phyloP scores from a whole-genome alignment of 2,888 invertebrate species.

The Mellilla xanthometata region DNA sequence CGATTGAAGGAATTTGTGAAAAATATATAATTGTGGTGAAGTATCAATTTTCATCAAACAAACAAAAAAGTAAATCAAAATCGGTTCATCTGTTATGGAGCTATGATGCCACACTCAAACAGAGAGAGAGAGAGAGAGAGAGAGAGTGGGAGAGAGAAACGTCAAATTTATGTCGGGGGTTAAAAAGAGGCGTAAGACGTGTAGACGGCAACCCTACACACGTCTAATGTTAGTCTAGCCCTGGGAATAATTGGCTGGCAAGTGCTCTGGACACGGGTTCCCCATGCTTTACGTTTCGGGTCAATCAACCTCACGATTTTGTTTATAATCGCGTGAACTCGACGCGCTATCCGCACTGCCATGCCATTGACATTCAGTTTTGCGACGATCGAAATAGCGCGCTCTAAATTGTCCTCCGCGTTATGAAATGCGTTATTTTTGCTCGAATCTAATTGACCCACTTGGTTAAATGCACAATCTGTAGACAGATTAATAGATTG shows the following conservation, averaged over 20 bases:
- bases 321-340: slow-evolving; percentile 50
- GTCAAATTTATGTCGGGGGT: too few species aligned
- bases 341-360: slow-evolving; percentile 33
- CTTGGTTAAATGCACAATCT: slow-evolving; percentile 1
- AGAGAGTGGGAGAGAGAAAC: too few species aligned
- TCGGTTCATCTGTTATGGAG: too few species aligned
- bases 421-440: slow-evolving; percentile 38
- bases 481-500: background rate
- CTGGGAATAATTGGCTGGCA: slow-evolving; percentile 44
- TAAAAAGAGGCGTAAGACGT: background rate
- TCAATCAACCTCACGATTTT: slow-evolving; percentile 58
- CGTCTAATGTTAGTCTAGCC: slow-evolving; percentile 37
- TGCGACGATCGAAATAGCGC: slow-evolving; percentile 57
- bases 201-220: slow-evolving; percentile 12
- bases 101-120: too few species aligned
- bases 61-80: too few species aligned
- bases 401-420: slow-evolving; percentile 42
- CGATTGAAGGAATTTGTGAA: too few species aligned
- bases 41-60: too few species aligned
- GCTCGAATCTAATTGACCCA: slow-evolving; percentile 35
- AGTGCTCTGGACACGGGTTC: slow-evolving; percentile 36
- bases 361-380: slow-evolving; percentile 73
- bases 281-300: slow-evolving; percentile 38
- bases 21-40: too few species aligned
- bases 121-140: too few species aligned